Conservation (phyloP, 2,113 vertebrate genomes). For the Mirounga angustirostris region DNA sequence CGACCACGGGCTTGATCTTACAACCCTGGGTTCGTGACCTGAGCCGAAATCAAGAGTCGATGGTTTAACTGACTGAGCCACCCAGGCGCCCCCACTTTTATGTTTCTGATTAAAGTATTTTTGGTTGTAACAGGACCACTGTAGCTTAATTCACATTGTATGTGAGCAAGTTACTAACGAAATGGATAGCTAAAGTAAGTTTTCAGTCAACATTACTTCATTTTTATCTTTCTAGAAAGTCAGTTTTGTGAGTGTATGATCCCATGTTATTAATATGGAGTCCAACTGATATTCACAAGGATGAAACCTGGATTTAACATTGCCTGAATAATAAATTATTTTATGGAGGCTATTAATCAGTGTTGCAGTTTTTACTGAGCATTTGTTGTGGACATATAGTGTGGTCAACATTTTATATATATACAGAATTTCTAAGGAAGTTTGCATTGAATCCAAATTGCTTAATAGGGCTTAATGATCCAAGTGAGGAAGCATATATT, state of each 20-base stretch:
- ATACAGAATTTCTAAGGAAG: background rate
- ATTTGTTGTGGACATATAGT: constrained; percentile 28
- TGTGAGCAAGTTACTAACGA: background rate
- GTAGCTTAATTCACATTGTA: background rate
- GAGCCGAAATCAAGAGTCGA: background rate
- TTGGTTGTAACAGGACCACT: background rate
- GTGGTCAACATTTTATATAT: background rate
- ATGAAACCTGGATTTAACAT: background rate
- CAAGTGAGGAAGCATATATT: background rate
- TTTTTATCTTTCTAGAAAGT: background rate
- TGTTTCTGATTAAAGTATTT: constrained; percentile 37
- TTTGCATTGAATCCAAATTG: constrained; percentile 10
- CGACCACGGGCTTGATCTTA: background rate
- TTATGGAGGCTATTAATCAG: background rate
- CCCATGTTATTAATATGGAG: background rate
- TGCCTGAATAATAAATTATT: background rate
- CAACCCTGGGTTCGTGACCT: background rate
- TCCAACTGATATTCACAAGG: background rate
- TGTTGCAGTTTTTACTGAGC: background rate
- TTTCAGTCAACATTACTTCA: background rate
- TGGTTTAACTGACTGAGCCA: background rate
- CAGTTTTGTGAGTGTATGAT: background rate
- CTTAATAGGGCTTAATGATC: constrained; percentile 12
- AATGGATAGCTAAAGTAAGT: background rate
- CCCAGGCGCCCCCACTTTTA: background rate